These are phyloP conservation scores for Notodonta dromedarius DNA, from an alignment of 2,888 invertebrate genomes.

Conservation along the genomic window DNA sequence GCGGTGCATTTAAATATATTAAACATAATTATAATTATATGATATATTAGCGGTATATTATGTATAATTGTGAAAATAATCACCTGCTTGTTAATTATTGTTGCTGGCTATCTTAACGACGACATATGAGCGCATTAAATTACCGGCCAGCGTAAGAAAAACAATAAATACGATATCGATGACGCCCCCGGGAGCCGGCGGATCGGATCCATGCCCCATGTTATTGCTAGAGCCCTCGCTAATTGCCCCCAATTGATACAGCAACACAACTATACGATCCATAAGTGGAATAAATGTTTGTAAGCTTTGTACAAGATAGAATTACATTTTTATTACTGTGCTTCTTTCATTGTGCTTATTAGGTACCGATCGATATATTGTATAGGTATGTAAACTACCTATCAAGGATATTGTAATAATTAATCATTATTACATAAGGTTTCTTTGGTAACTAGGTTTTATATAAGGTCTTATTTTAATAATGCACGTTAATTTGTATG, in stretches of 20 bases:
- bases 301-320: neutral
- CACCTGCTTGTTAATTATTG: neutral
- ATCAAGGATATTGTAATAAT: too few relatives aligned
- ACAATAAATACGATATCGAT: constrained; percentile 69
- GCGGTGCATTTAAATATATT: too few relatives aligned
- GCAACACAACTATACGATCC: constrained; percentile 21
- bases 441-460: too few relatives aligned
- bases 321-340: neutral
- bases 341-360: neutral
- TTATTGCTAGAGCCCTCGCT: constrained; percentile 58
- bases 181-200: constrained; percentile 65
- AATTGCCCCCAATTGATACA: constrained; percentile 72
- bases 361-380: too few relatives aligned
- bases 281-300: neutral
- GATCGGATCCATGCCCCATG: constrained; percentile 29
- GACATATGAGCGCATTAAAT: neutral
- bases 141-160: constrained; percentile 50
- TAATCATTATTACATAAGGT: too few relatives aligned
- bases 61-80: too few relatives aligned
- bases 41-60: too few relatives aligned
- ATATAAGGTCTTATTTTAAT: too few relatives aligned
- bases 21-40: too few relatives aligned
- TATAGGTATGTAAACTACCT: too few relatives aligned
- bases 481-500: too few relatives aligned
- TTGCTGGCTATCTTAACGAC: neutral